Percentiles rank a stretch among this genome's conserved stretches.
phyloP scores from a whole-genome alignment of 2,888 invertebrate genomes.

The Neoscelio sp. region DNA sequence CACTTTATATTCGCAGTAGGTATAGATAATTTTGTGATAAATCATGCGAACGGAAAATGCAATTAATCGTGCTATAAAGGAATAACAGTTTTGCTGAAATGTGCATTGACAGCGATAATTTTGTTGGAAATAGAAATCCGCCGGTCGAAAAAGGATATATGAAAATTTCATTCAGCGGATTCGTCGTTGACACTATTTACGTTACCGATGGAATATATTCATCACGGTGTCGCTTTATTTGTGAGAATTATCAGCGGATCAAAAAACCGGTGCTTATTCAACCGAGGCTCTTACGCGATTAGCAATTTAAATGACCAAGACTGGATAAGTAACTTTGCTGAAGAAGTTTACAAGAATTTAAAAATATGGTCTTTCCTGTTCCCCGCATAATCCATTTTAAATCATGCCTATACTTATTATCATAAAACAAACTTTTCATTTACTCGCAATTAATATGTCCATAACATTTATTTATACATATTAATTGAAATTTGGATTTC shows the following conservation, averaged over 20 bases:
- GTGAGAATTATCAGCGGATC: conserved; percentile 55
- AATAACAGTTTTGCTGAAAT: no score
- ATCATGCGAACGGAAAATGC: no score
- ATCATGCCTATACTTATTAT: no score
- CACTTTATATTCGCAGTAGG: no score
- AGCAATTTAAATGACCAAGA: conserved; percentile 60
- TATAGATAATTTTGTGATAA: no score
- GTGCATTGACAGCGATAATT: no score
- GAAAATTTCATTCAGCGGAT: conserved; percentile 44
- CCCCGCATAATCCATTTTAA: no score
- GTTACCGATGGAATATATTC: conserved; percentile 51
- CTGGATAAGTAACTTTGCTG: conserved; percentile 46
- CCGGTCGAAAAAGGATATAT: conserved; percentile 52
- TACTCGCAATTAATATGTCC: background rate
- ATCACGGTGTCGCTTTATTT: conserved; percentile 63
- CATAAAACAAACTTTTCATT: no score
- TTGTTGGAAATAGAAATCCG: no score
- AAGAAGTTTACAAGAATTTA: conserved; percentile 35
- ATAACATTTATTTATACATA: no score
- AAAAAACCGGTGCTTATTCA: conserved; percentile 55
- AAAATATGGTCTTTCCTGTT: conserved; percentile 53
- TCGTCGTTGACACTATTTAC: conserved; percentile 34
- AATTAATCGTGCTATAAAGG: no score
- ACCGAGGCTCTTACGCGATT: conserved; percentile 46
- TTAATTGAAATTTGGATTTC: no score